These are phyloP conservation scores for Harpalus rufipes DNA, from an alignment of 2,888 invertebrate species.

Conservation along the genomic window DNA sequence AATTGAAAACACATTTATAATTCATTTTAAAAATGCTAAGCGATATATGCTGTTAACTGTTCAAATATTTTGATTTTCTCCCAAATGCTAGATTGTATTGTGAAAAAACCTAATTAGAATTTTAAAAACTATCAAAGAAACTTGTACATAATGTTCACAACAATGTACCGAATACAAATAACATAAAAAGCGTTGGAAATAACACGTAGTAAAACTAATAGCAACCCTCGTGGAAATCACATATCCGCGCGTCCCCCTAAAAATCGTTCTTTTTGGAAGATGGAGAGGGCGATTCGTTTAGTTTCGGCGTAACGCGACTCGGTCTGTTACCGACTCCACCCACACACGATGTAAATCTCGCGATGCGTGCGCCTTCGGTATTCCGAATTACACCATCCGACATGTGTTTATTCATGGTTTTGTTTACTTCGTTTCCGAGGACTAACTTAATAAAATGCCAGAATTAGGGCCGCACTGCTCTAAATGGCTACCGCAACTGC, in stretches of 20 bases:
- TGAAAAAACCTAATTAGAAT: too few relatives aligned
- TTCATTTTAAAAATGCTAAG: too few relatives aligned
- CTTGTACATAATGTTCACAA: too few relatives aligned
- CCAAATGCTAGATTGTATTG: too few relatives aligned
- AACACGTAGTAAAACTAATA: conserved; percentile 7
- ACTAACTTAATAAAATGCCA: conserved; percentile 54
- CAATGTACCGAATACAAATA: not conserved
- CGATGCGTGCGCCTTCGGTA: conserved; percentile 36
- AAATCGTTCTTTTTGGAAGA: conserved; percentile 40
- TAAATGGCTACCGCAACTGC: conserved; percentile 6
- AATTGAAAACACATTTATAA: not conserved
- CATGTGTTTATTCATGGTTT: conserved; percentile 62
- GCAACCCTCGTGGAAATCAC: conserved; percentile 12
- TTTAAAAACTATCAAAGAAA: too few relatives aligned
- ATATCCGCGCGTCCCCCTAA: conserved; percentile 3
- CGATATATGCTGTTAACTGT: too few relatives aligned
- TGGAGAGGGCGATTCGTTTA: conserved; percentile 62
- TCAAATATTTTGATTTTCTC: too few relatives aligned
- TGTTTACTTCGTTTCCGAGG: conserved; percentile 58
- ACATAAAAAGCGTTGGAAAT: not conserved
- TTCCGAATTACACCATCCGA: conserved; percentile 51
- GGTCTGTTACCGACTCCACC: conserved; percentile 35
- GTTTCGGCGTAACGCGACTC: conserved; percentile 48
- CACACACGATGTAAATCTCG: conserved; percentile 62
- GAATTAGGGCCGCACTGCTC: conserved; percentile 28